Conservation (phyloP, 92 coral and sea anemone species). For the Ricordea florida region DNA sequence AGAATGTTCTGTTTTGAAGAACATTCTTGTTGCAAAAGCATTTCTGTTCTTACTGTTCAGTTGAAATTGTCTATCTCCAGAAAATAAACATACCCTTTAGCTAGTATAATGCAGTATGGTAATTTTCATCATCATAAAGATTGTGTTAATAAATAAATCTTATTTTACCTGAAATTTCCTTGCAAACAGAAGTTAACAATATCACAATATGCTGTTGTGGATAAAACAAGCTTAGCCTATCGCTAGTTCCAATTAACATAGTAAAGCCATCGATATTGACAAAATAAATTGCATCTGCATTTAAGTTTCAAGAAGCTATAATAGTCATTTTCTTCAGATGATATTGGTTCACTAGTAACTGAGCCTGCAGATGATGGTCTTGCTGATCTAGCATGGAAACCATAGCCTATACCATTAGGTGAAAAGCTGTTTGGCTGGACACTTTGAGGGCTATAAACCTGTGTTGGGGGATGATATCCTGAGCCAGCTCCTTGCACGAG, state of each 20-base stretch:
- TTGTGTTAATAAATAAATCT: background rate
- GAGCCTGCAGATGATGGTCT: conserved; percentile 49
- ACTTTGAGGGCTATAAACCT: conserved; percentile 22
- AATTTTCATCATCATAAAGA: background rate
- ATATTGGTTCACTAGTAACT: conserved; percentile 23
- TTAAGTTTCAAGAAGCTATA: conserved; percentile 1
- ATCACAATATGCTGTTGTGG: background rate
- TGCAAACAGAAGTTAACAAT: background rate
- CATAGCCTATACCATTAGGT: conserved; percentile 19
- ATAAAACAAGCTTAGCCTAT: background rate
- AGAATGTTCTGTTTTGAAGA: background rate
- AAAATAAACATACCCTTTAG: too few species aligned
- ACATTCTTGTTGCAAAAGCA: too few species aligned
- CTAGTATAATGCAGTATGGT: conserved; percentile 5
- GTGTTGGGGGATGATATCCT: conserved; percentile 34
- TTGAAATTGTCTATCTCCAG: too few species aligned
- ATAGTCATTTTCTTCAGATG: conserved; percentile 7
- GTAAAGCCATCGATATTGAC: conserved; percentile 6
- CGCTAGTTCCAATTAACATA: conserved; percentile 10
- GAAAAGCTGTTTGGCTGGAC: conserved; percentile 18
- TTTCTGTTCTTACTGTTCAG: too few species aligned
- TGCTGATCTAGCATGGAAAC: conserved; percentile 38
- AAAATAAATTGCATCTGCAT: background rate
- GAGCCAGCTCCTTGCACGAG: conserved; percentile 29
- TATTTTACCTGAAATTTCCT: conserved; percentile 7